Base-by-base conservation (phyloP, 2,888 invertebrate species). In the Megamerina dolium region DNA sequence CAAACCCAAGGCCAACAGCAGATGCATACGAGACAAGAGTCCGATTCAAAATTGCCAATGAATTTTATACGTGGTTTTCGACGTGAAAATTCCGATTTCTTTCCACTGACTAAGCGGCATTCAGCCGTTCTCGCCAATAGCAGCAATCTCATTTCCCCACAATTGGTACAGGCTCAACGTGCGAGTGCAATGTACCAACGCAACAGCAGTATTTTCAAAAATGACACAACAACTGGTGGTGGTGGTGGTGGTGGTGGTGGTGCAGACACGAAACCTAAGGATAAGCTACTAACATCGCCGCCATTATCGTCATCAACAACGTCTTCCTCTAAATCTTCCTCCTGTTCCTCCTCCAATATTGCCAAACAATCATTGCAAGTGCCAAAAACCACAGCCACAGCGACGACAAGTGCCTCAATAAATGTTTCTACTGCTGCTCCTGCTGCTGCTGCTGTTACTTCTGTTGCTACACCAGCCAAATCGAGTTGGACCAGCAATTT, bases 71-170 rank as follows among this genome's bases (percentile, higher is more conserved):
- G 86, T 55, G 85, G 84, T 26, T 88, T 89, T 68, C 77, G 88
- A 48, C 77, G 89, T 52, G 88, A 89, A 68, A 87, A 87, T 68
- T 87, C 88, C 1, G 88, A 89, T 67, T 82, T 89, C 60, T 86
- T 87, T 64, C 86, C 87, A 9, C 73, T 85, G 41, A 79, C 83
- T 17, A 80, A 84, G 53, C 75, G 88, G 36, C 87, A 88, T 68
- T 88, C 88, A 33, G 87, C 87, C 14, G 75, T 81, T 60, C 74
- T 78, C 57, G 73, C 74, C 52, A 54, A 55, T 43, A 43, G 23
- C 26, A 44, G 37, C 40, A 53, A 48, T 46, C 50, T 41, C 23
- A 58, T 49, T 38, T 55, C 53, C 40, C 57, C 56, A 33, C 61
- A 77, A 67, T 49, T 75, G 66, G 56, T 77, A 72, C 64, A 79